Evolutionary conservation across 1,140 invertebrate genomes (phyloP).

Genomic region (Drosophila teissieri): DNA sequence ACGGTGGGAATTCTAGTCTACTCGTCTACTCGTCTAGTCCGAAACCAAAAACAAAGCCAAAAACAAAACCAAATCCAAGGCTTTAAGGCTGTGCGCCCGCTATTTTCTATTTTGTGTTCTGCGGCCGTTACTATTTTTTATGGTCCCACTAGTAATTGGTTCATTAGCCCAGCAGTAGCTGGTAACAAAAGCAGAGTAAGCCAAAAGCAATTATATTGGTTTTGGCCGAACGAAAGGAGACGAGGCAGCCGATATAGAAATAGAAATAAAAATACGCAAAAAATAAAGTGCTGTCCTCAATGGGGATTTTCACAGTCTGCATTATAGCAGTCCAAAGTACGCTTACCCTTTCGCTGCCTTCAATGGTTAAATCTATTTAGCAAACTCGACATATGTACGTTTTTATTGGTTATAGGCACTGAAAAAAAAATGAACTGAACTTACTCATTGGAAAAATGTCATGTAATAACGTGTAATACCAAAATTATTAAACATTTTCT

Average conservation of each 20-base stretch:
- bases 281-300: conserved; percentile 6
- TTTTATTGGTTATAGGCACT: conserved; percentile 6
- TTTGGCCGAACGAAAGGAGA: conserved; percentile 11
- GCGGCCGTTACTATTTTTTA: conserved; percentile 62
- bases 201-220: conserved; percentile 56
- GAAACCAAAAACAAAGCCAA: not conserved
- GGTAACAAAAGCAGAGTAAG: conserved; percentile 25
- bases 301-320: conserved; percentile 39
- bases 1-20: conserved; percentile 69
- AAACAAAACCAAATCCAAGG: conserved; percentile 12
- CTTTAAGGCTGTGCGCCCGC: conserved; percentile 46
- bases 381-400: conserved; percentile 9
- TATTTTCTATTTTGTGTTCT: conserved; percentile 32
- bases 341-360: not conserved
- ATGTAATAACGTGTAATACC: no score
- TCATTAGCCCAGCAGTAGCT: conserved; percentile 72
- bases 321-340: conserved; percentile 42
- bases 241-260: not conserved
- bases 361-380: conserved; percentile 1
- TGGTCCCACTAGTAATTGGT: conserved; percentile 72
- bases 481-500: no score
- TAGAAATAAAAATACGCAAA: not conserved
- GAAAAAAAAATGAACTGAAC: not conserved
- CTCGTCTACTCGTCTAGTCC: conserved; percentile 8
- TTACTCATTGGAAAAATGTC: not conserved